Evolutionary conservation across 2,797 vertebrate genomes (phyloP).

Genomic region (Xenops minutus): DNA sequence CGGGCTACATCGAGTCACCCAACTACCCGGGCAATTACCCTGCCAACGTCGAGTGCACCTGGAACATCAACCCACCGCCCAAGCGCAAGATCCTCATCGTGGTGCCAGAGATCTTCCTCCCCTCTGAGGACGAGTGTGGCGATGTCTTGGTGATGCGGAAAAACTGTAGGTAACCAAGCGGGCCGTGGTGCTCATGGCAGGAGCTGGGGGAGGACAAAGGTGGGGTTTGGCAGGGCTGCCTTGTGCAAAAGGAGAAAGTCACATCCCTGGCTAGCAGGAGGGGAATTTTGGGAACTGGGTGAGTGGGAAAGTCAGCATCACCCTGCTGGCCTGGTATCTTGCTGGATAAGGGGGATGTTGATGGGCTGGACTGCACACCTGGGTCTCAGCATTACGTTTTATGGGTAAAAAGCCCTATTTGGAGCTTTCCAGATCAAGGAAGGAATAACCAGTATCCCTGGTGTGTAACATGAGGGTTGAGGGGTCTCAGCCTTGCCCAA

Average conservation of each 20-base stretch:
- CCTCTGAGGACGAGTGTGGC: conserved; percentile 96
- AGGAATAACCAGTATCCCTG: background rate
- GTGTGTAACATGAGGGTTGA: background rate
- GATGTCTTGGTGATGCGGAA: conserved; percentile 99
- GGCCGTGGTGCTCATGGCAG: background rate
- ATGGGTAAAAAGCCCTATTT: background rate
- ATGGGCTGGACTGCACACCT: background rate
- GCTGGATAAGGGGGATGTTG: background rate
- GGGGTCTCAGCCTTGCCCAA: background rate
- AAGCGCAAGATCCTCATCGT: conserved; percentile 98
- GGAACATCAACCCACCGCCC: conserved; percentile 97
- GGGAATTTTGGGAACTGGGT: background rate
- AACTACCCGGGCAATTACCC: conserved; percentile 99
- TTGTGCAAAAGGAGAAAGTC: background rate
- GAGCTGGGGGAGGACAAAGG: background rate
- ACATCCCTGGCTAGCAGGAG: rapidly evolving
- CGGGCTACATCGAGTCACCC: conserved; percentile 97
- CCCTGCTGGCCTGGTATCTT: rapidly evolving
- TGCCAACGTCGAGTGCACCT: conserved; percentile 91
- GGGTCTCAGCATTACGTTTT: background rate
- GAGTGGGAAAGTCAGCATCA: rapidly evolving
- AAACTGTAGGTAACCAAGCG: conserved; percentile 88
- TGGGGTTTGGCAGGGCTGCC: background rate
- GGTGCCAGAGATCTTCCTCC: conserved; percentile 97
- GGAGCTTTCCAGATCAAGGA: background rate